Evolutionary conservation across 1,140 invertebrate species (phyloP).

Genomic region (Acarapis woodi): DNA sequence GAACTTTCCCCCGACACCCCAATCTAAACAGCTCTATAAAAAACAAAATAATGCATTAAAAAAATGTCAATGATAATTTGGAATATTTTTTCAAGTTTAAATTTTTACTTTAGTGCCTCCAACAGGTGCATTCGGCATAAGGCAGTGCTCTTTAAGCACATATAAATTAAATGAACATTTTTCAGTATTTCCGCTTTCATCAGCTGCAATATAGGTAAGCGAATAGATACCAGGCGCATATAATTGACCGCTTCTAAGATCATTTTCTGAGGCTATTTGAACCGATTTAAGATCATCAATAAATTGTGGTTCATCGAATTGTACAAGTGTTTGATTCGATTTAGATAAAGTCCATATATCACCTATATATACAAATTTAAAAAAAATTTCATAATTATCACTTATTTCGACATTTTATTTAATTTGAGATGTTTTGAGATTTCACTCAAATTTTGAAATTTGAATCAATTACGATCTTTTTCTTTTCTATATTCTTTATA

Average conservation of each 20-base stretch:
- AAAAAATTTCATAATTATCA: too few relatives aligned
- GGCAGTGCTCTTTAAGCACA: conserved; percentile 64
- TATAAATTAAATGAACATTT: conserved; percentile 79
- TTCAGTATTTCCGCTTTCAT: conserved; percentile 62
- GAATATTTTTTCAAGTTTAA: too few relatives aligned
- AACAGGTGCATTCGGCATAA: conserved; percentile 48
- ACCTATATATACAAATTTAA: too few relatives aligned
- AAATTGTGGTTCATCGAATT: conserved; percentile 78
- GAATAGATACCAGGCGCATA: conserved; percentile 71
- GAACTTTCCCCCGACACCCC: conserved; percentile 50
- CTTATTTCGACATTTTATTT: too few relatives aligned
- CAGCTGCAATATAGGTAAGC: conserved; percentile 71
- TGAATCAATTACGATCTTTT: too few relatives aligned
- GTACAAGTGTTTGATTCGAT: conserved; percentile 62
- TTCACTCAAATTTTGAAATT: too few relatives aligned
- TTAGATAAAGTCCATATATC: conserved; percentile 52
- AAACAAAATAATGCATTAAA: too few relatives aligned
- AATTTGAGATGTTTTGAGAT: too few relatives aligned
- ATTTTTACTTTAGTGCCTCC: conserved; percentile 61
- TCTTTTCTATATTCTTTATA: too few relatives aligned
- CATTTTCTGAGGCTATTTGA: conserved; percentile 42
- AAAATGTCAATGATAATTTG: too few relatives aligned
- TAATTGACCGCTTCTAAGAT: conserved; percentile 61
- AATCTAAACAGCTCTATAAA: conserved; percentile 77
- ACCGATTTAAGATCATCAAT: conserved; percentile 52